Conservation (phyloP, 2,113 vertebrate genomes). For the Balaenoptera acutorostrata region DNA sequence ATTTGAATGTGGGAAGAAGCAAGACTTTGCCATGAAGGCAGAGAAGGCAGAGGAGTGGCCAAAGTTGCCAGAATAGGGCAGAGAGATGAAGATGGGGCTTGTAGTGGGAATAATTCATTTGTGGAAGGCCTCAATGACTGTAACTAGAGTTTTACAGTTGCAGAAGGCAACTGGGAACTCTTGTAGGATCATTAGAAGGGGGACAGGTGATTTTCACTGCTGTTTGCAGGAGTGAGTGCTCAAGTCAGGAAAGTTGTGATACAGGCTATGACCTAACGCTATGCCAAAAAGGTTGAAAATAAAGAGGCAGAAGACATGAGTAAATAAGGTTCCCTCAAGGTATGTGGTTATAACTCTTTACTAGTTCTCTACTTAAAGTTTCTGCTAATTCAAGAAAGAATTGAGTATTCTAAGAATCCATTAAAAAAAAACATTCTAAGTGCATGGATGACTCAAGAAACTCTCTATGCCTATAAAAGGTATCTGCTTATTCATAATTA, state of each 20-base stretch:
- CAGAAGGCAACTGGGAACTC: neutral
- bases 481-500: neutral
- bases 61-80: neutral
- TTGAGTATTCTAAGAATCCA: neutral
- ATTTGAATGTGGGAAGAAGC: neutral
- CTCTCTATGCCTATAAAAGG: neutral
- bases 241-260: neutral
- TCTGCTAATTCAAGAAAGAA: conserved; percentile 9
- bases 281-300: neutral
- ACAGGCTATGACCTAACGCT: neutral
- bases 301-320: neutral
- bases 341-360: neutral
- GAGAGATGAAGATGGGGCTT: neutral
- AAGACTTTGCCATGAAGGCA: neutral
- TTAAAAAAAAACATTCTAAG: neutral
- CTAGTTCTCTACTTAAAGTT: neutral
- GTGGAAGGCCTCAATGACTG: neutral
- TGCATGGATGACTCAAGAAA: neutral
- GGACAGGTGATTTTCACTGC: neutral
- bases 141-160: neutral
- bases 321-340: neutral
- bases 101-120: neutral
- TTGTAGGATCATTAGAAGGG: neutral
- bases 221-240: neutral
- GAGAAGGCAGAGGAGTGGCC: neutral